Percentiles rank a stretch among this genome's conserved stretches.
Evolutionary conservation across 2,797 vertebrate species (phyloP).

Genomic region (Notolepis coatsorum): DNA sequence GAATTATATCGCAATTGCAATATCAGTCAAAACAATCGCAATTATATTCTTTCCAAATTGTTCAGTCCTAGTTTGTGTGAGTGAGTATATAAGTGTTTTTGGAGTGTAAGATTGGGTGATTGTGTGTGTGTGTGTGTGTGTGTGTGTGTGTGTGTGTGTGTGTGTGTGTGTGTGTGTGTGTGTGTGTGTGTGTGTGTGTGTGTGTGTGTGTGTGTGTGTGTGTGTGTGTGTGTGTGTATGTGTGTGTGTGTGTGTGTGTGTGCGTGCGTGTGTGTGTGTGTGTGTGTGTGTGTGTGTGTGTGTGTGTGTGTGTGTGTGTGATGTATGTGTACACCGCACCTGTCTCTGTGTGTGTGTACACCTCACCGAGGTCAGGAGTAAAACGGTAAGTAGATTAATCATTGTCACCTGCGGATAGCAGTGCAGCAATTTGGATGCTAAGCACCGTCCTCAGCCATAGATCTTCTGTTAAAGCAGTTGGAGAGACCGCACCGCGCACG

Average conservation of each 20-base stretch:
- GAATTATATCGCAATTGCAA: too few species aligned
- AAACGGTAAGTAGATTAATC: constrained; percentile 50
- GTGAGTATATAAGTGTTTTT: too few species aligned
- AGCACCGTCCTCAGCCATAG: constrained; percentile 26
- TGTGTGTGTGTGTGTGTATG: neutral
- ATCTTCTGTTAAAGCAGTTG: constrained; percentile 38
- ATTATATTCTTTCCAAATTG: too few species aligned
- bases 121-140: neutral
- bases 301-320: neutral
- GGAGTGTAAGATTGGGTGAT: too few species aligned
- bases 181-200: constrained; percentile 7
- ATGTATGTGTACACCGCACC: neutral
- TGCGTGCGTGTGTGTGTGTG: neutral
- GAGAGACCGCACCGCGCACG: constrained; percentile 39
- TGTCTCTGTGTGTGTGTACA: neutral
- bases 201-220: neutral
- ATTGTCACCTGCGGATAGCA: constrained; percentile 35
- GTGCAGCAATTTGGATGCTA: constrained; percentile 26
- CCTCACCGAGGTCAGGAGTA: constrained; percentile 33
- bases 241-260: neutral
- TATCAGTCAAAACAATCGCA: too few species aligned
- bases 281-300: neutral
- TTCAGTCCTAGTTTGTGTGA: too few species aligned
- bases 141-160: constrained; percentile 17
- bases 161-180: constrained; percentile 19